Conservation (phyloP, 1,140 invertebrate genomes). For the Caenorhabditis elegans region WBcel235 BX284602.5:4348501-4349000, state of each 20-base stretch:
- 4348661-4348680: neutral
- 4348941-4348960: neutral
- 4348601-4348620: neutral
- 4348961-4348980: too few relatives aligned
- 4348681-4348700: neutral
- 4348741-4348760: too few relatives aligned
- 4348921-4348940: neutral
- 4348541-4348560: conserved; percentile 40
- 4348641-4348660: neutral
- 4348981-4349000: too few relatives aligned
- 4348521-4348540: conserved; percentile 38
- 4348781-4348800: neutral
- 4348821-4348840: conserved; percentile 22
- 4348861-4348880: neutral
- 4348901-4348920: neutral
- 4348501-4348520: conserved; percentile 21
- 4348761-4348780: too few relatives aligned
- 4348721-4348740: neutral
- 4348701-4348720: neutral
- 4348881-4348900: neutral
- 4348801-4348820: neutral
- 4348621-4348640: conserved; percentile 23
- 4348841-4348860: neutral
- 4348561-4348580: neutral
- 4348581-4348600: conserved; percentile 1